phyloP scores from a whole-genome alignment of 2,888 invertebrate species.

The Dryobota labecula region DNA sequence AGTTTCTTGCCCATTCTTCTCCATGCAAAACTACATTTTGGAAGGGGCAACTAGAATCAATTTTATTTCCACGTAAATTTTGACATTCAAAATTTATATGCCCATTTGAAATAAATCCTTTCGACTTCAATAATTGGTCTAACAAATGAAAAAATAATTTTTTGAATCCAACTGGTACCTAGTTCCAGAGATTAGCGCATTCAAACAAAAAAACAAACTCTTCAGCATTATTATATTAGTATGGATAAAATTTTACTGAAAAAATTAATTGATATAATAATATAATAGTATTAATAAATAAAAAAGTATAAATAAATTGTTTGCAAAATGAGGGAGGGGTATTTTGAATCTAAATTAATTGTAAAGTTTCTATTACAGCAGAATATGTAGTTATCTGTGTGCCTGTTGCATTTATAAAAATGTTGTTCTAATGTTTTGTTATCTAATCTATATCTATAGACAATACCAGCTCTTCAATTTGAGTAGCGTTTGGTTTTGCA shows the following conservation, averaged over 20 bases:
- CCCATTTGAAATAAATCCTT: too few relatives aligned
- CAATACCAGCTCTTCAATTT: constrained; percentile 2
- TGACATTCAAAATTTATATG: too few relatives aligned
- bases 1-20: too few relatives aligned
- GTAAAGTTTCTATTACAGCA: constrained; percentile 5
- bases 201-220: background rate
- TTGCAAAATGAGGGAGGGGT: background rate
- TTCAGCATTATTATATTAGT: background rate
- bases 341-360: constrained; percentile 13
- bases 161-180: too few relatives aligned
- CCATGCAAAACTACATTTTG: too few relatives aligned
- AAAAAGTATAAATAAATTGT: constrained; percentile 9
- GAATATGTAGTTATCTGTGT: background rate
- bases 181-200: background rate
- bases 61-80: too few relatives aligned
- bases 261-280: too few relatives aligned
- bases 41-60: too few relatives aligned
- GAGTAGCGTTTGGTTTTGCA: background rate
- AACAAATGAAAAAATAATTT: background rate
- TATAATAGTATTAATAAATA: background rate
- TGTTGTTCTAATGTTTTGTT: constrained; percentile 1
- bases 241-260: background rate
- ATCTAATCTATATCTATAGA: constrained; percentile 33
- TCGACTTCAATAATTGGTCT: too few relatives aligned
- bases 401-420: constrained; percentile 4